Evolutionary conservation across 2,113 vertebrate genomes (phyloP).

Genomic region (Calyptommatus sinebrachiatus): DNA sequence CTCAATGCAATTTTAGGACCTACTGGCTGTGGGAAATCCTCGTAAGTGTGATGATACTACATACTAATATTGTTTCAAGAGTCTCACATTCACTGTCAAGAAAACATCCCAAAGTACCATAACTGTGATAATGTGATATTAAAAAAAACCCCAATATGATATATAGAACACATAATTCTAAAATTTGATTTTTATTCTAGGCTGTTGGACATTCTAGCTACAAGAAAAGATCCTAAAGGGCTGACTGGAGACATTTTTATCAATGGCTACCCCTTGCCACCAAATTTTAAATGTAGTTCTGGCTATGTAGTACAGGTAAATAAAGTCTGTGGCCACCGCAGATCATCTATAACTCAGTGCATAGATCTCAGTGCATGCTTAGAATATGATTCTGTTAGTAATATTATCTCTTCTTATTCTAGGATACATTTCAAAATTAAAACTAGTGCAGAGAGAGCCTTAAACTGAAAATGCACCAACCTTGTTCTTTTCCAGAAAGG

Average conservation of each 20-base stretch:
- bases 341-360: neutral
- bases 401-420: too few relatives aligned
- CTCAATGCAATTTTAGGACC: conserved; percentile 86
- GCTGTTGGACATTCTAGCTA: conserved; percentile 67
- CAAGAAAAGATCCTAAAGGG: conserved; percentile 71
- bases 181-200: conserved; percentile 32
- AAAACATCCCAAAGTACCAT: neutral
- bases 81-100: neutral
- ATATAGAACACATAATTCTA: neutral
- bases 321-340: conserved; percentile 8
- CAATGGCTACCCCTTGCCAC: conserved; percentile 77
- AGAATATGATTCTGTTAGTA: too few relatives aligned
- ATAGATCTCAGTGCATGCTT: neutral
- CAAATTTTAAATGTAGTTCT: conserved; percentile 85
- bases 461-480: too few relatives aligned
- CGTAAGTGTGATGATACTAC: conserved; percentile 72
- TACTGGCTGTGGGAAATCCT: conserved; percentile 86
- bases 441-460: too few relatives aligned
- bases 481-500: too few relatives aligned
- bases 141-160: neutral
- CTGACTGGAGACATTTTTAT: conserved; percentile 75
- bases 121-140: neutral
- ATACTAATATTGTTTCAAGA: neutral
- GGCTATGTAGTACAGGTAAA: conserved; percentile 85
- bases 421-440: too few relatives aligned